Base-by-base conservation (phyloP, 2,113 vertebrate genomes). In the Spheniscus mendiculus region DNA sequence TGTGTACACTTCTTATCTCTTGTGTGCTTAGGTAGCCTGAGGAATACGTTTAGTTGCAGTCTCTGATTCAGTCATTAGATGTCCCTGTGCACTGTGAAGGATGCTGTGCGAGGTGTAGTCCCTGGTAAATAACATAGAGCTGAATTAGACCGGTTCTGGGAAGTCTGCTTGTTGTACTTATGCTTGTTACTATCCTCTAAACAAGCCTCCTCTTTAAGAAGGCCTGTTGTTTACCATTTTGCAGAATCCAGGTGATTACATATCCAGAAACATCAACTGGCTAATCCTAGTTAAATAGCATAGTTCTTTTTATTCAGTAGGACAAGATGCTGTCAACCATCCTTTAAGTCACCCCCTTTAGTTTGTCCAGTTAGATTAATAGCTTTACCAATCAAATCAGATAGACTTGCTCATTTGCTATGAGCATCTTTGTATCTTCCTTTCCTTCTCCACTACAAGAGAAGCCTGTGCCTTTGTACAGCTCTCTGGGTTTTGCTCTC, bases 21-120 rank as follows among this genome's bases (percentile, higher is more conserved):
- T 34, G 18, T 14, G n/a, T 22, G 50, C 22, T 50, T 15, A 42
- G 38, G 38, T 45, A 70, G 34, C 40, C 55, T 5, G 6, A 74
- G 49, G 19, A 61, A 45, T 25, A 58, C 9, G 21, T 44, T 81
- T 36, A 71, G 69, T 6, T 92, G 94, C 90, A 97, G 76, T 94
- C 47, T 94, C 72, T 36, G 30, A 56, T 76, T 63, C 27, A 2
- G 90, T 84, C 96, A 91, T 93, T 96, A 95, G 95, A 90, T 96
- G 92, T 95, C 96, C 83, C 86, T 71, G n/a, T 17, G 22, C 3
- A 5, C 90, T 93, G 74, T 4, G 26, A 26, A 79, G 74, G 92
- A 53, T 42, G 40, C 34, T 69, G 40, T 17, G 26, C 0, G 3
- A 81, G n/a, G 18, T 19, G 13, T 8, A 53, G 47, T 27, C 53